Evolutionary conservation across 2,797 vertebrate species (phyloP).

Genomic region (Bryconaethiops microstoma): DNA sequence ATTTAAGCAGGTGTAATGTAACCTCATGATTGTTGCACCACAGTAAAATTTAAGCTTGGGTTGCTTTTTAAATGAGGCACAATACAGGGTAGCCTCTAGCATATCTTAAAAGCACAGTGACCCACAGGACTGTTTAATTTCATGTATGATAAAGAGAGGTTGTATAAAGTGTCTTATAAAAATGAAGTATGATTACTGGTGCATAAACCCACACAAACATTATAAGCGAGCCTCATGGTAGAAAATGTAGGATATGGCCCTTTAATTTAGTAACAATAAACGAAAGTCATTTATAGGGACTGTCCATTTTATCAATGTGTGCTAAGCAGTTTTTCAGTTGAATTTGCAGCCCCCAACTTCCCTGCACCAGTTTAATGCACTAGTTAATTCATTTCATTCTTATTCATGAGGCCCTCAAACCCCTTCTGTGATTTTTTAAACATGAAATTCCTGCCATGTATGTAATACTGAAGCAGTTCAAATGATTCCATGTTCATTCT

Average conservation of each 20-base stretch:
- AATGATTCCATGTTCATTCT: conserved; percentile 12
- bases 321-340: neutral
- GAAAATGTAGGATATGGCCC: too few relatives aligned
- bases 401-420: neutral
- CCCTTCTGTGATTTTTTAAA: neutral
- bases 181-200: too few relatives aligned
- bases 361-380: neutral
- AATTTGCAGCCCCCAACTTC: neutral
- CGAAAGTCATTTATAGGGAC: neutral
- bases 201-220: too few relatives aligned
- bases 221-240: too few relatives aligned
- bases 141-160: too few relatives aligned
- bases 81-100: neutral
- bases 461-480: conserved; percentile 14
- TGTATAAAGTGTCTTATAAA: too few relatives aligned
- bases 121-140: too few relatives aligned
- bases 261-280: too few relatives aligned
- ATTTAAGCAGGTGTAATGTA: too few relatives aligned
- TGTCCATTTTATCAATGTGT: neutral
- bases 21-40: too few relatives aligned
- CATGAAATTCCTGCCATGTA: neutral
- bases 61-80: neutral
- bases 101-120: too few relatives aligned
- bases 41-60: neutral
- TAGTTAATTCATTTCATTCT: conserved; percentile 11